phyloP scores from a whole-genome alignment of 2,888 invertebrate species.

The Mimachlamys varia region DNA sequence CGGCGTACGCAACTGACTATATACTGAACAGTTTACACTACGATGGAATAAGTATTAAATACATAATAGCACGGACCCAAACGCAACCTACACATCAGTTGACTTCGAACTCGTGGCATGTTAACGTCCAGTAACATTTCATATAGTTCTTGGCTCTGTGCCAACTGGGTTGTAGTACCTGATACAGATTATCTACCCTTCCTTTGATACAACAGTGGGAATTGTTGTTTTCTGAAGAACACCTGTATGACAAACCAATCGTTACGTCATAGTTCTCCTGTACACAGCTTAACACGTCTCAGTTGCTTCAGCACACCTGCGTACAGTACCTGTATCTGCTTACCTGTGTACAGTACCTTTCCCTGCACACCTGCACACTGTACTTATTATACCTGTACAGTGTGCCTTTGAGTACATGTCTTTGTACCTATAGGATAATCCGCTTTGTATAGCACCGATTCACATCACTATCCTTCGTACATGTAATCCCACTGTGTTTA shows the following conservation, averaged over 20 bases:
- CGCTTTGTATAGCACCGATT: not conserved
- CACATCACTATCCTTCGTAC: not conserved
- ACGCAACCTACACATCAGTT: not conserved
- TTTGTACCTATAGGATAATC: not conserved
- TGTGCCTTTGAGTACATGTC: not conserved
- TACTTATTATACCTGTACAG: too few species aligned
- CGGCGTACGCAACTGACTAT: constrained; percentile 28
- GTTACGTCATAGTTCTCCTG: too few species aligned
- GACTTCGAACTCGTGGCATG: not conserved
- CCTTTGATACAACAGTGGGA: not conserved
- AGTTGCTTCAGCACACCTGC: not conserved
- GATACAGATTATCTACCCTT: not conserved
- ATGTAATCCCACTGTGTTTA: not conserved
- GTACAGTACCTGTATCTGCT: not conserved
- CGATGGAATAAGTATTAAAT: constrained; percentile 10
- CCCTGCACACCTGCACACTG: not conserved
- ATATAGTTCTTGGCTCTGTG: not conserved
- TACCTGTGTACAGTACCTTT: not conserved
- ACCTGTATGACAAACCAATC: not conserved
- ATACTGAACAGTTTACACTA: not conserved
- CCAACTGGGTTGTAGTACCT: not conserved
- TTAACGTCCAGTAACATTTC: not conserved
- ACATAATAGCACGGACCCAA: not conserved
- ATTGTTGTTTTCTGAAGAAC: not conserved
- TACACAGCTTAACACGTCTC: not conserved